Conservation (phyloP, 1,140 invertebrate species). For the Maniola jurtina region DNA sequence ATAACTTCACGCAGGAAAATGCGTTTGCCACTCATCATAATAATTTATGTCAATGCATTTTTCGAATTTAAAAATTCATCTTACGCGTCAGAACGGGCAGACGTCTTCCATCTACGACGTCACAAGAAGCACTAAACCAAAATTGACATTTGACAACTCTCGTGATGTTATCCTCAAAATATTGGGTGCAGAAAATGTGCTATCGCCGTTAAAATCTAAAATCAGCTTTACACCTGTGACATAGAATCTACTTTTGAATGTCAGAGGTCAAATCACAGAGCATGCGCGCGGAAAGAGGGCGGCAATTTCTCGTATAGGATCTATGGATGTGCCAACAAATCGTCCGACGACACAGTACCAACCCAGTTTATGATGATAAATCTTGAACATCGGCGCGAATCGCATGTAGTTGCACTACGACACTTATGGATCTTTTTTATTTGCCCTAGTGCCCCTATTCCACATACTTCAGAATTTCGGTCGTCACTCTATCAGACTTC, state of each 20-base stretch:
- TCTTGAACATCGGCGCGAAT: too few species aligned
- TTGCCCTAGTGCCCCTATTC: too few species aligned
- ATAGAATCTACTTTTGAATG: constrained; percentile 45
- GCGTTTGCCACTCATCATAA: not conserved
- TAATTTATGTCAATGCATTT: not conserved
- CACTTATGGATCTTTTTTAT: too few species aligned
- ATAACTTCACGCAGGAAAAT: not conserved
- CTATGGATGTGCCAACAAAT: not conserved
- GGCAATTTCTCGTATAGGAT: constrained; percentile 9
- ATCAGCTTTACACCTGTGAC: constrained; percentile 36
- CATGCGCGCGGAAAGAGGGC: constrained; percentile 48
- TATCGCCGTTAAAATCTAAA: constrained; percentile 19
- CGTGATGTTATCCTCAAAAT: constrained; percentile 31
- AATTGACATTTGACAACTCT: constrained; percentile 34
- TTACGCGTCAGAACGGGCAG: constrained; percentile 4
- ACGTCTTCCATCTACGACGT: constrained; percentile 19
- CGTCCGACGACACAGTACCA: not conserved
- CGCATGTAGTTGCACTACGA: too few species aligned
- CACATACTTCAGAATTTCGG: too few species aligned
- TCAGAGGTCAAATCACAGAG: constrained; percentile 40
- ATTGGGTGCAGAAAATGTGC: constrained; percentile 18
- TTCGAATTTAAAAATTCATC: constrained; percentile 7
- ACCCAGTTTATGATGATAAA: not conserved
- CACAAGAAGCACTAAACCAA: constrained; percentile 37
- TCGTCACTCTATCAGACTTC: too few species aligned